Conservation (phyloP, 64 coral and sea anemone genomes). For the Stylophora pistillata region DNA sequence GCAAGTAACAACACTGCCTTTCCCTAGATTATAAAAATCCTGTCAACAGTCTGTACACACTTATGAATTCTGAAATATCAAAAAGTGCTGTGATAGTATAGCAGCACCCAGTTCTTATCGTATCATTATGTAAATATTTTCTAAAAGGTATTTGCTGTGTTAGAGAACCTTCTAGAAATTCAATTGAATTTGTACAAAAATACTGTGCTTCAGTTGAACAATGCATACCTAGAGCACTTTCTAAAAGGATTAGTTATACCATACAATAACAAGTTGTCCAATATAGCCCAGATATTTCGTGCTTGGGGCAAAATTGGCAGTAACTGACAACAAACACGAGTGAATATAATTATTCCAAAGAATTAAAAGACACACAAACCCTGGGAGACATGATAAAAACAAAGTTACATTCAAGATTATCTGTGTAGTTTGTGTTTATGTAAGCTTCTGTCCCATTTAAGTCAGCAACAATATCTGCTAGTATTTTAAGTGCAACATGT, state of each 20-base stretch:
- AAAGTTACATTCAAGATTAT: not conserved
- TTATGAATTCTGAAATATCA: not conserved
- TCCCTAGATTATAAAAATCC: not conserved
- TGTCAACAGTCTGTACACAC: not conserved
- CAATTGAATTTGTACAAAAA: not conserved
- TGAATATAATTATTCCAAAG: not conserved
- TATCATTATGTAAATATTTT: not conserved
- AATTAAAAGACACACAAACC: not conserved
- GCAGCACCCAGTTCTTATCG: not conserved
- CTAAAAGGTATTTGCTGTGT: not conserved
- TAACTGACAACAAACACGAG: not conserved
- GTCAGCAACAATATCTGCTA: not conserved
- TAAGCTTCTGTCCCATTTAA: not conserved
- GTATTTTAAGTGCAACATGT: not conserved
- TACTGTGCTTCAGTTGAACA: constrained; percentile 2
- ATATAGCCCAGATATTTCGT: constrained; percentile 4
- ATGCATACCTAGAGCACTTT: not conserved
- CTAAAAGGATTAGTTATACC: not conserved
- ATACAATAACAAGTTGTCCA: not conserved
- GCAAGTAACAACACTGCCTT: not conserved
- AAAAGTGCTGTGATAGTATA: not conserved
- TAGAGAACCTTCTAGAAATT: constrained; percentile 27
- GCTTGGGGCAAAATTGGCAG: not conserved
- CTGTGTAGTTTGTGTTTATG: not conserved
- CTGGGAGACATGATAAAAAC: not conserved